These are phyloP conservation scores for Eustalomyia histrio DNA, from an alignment of 2,888 invertebrate genomes.

Conservation along the genomic window DNA sequence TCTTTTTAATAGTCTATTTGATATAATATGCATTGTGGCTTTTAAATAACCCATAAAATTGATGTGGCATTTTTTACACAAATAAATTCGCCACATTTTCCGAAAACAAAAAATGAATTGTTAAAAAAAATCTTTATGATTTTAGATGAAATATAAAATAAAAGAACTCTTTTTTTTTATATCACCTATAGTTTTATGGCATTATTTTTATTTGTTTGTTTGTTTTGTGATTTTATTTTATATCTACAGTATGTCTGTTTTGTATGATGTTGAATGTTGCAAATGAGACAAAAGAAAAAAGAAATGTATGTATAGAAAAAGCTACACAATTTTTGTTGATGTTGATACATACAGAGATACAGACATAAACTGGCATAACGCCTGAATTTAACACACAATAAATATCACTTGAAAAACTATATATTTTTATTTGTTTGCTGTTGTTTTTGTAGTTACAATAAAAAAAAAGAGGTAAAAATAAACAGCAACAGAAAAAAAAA, in stretches of 20 bases:
- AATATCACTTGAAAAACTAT: slow-evolving; percentile 27
- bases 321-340: slow-evolving; percentile 1
- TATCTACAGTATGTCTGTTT: slow-evolving; percentile 6
- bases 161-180: background rate
- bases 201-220: background rate
- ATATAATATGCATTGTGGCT: background rate
- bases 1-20: background rate
- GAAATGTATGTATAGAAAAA: no score
- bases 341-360: background rate
- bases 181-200: background rate
- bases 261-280: background rate
- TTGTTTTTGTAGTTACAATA: background rate
- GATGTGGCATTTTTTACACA: background rate
- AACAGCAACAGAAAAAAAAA: background rate
- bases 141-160: background rate
- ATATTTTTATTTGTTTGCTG: background rate
- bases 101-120: background rate
- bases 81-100: background rate
- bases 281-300: background rate
- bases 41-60: background rate
- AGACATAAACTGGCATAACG: slow-evolving; percentile 28
- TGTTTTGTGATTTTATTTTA: background rate
- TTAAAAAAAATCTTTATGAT: background rate
- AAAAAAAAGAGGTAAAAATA: slow-evolving; percentile 11
- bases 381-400: slow-evolving; percentile 41